Percentiles rank a stretch among this genome's conserved stretches.
These are phyloP conservation scores for Andrena dorsata DNA, from an alignment of 2,888 invertebrate genomes.

Conservation along the genomic window DNA sequence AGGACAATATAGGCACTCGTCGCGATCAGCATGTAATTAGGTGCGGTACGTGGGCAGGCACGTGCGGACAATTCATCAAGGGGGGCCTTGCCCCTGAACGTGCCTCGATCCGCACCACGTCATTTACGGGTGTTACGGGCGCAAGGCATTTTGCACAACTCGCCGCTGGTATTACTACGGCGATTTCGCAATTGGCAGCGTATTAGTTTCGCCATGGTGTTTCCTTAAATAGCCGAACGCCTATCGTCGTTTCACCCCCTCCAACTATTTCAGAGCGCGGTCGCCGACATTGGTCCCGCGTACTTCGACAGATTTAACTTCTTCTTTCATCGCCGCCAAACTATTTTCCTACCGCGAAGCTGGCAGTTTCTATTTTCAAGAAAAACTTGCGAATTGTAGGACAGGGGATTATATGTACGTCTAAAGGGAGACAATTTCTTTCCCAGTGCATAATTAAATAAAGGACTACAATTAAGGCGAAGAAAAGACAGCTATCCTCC, in stretches of 20 bases:
- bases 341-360: too few species aligned
- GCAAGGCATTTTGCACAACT: conserved; percentile 72
- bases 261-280: background rate
- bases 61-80: conserved; percentile 85
- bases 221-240: conserved; percentile 33
- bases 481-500: background rate
- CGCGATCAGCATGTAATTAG: conserved; percentile 84
- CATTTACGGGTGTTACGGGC: conserved; percentile 77
- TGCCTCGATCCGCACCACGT: conserved; percentile 68
- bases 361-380: too few species aligned
- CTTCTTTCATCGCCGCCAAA: background rate
- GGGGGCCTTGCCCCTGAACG: conserved; percentile 73
- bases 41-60: conserved; percentile 81
- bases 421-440: too few species aligned
- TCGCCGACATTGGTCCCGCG: background rate
- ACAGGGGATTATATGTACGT: too few species aligned
- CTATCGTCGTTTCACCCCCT: background rate
- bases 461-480: background rate
- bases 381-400: too few species aligned
- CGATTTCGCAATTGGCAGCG: conserved; percentile 66
- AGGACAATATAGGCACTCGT: conserved; percentile 80
- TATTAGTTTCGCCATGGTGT: conserved; percentile 50
- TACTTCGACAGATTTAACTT: too few species aligned
- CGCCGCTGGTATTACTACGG: conserved; percentile 60
- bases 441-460: background rate